Conservation (phyloP, 2,797 vertebrate genomes). For the Percopsis omiscomaycus region DNA sequence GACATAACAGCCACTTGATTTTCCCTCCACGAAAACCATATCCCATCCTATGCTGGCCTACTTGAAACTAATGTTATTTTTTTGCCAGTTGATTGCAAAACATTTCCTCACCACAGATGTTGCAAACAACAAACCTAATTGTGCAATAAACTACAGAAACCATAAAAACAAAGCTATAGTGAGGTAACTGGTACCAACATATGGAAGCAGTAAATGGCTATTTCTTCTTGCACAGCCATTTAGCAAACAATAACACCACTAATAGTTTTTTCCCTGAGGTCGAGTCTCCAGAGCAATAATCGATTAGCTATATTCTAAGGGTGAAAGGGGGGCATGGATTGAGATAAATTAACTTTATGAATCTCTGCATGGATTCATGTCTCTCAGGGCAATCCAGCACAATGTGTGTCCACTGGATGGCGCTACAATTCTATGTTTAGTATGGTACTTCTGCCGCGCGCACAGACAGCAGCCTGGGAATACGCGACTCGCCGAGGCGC, state of each 20-base stretch:
- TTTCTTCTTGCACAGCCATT: neutral
- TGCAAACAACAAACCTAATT: neutral
- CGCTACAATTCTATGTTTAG: slow-evolving; percentile 46
- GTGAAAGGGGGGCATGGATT: neutral
- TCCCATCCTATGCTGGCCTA: slow-evolving; percentile 1
- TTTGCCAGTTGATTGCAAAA: neutral
- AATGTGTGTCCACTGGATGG: slow-evolving; percentile 50
- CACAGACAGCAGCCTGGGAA: too few relatives aligned
- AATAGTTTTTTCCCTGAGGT: neutral
- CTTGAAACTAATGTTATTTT: neutral
- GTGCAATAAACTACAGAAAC: neutral
- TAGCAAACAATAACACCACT: neutral
- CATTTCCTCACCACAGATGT: neutral
- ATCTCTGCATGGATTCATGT: slow-evolving; percentile 1
- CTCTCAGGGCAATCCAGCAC: neutral
- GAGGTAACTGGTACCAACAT: neutral
- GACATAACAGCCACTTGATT: neutral
- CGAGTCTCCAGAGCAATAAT: too few relatives aligned
- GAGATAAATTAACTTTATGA: slow-evolving; percentile 5
- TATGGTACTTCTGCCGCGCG: neutral
- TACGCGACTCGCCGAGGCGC: slow-evolving; percentile 1
- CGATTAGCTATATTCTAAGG: slow-evolving; percentile 3
- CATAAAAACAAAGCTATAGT: neutral
- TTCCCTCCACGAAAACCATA: slow-evolving; percentile 5
- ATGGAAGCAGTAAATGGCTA: neutral